Evolutionary conservation across 2,113 vertebrate species (phyloP).

Genomic region (Semnopithecus entellus): DNA sequence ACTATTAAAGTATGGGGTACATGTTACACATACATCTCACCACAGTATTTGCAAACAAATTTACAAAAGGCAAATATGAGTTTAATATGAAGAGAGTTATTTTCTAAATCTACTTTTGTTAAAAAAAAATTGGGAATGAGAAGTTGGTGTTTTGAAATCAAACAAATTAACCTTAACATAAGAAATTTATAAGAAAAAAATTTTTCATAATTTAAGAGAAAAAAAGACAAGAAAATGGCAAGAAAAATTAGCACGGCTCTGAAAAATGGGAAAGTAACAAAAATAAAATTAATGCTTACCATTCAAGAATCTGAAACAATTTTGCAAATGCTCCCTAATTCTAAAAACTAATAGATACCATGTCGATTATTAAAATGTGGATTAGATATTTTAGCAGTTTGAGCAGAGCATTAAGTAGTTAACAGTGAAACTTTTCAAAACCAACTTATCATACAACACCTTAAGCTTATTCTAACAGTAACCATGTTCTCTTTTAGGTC

Average conservation of each 20-base stretch:
- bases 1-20: not conserved
- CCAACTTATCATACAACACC: not conserved
- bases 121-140: not conserved
- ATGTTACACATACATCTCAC: not conserved
- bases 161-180: not conserved
- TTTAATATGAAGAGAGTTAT: constrained; percentile 2
- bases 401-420: not conserved
- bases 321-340: not conserved
- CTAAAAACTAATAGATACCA: not conserved
- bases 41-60: not conserved
- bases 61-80: constrained; percentile 15
- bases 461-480: not conserved
- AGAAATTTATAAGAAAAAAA: not conserved
- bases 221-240: not conserved
- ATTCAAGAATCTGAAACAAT: constrained; percentile 8
- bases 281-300: constrained; percentile 35
- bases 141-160: constrained; percentile 40
- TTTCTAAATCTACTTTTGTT: constrained; percentile 37
- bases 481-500: not conserved
- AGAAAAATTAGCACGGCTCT: not conserved
- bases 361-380: not conserved
- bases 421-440: not conserved
- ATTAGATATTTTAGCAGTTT: not conserved
- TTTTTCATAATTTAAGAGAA: not conserved
- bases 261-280: constrained; percentile 21